Evolutionary conservation across 2,797 vertebrate species (phyloP), one percentile per base, ranked within the genome.

Genomic region (Periparus ater): DNA sequence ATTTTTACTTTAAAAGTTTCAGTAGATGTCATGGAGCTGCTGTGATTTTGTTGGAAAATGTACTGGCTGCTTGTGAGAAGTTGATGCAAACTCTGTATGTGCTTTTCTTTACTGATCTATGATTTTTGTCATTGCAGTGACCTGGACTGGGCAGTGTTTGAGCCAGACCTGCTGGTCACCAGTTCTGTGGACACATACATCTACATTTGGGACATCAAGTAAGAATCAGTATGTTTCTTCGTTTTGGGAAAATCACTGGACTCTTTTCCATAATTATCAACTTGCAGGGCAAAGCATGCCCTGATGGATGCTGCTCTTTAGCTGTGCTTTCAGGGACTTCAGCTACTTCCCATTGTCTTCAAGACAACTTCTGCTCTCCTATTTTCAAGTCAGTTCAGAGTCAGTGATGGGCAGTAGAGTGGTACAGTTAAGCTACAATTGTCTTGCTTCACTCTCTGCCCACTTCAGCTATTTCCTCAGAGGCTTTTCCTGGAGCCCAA

Each of bases 121-220:
- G 32, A 34, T 84, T 54, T 40, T 95, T 96, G 7, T 45, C 4
- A 92, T 95, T 95, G 58, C 94, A 99, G 99, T 17, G 99, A 99
- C 96, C 97, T 99, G 97, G 99, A 99, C 97, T 99, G 99, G 99
- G 99, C 99, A 1, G 98, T 99, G 93, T 99, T 99, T 91, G 99
- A 99, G 45, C 98, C 99, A 1, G 99, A 99, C 91, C 86, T 99
- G 44, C 98, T 99, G 79, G 99, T 99, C 81, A 99, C 99, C 93
- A 99, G 99, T 96, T 99, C 99, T 15, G 99, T 99, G 87, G 99
- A 99, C 97, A 99, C 99, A 0, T 99, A 99, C 96, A 99, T 99
- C 96, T 99, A 99, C 97, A 99, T 99, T 96, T 99, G 99, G 99
- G 99, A 99, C 96, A 99, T 99, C 96, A 99, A 99, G 99, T 99